Conservation (phyloP, 53 echinoderm and acorn worm genomes). For the Luidia sarsii region DNA sequence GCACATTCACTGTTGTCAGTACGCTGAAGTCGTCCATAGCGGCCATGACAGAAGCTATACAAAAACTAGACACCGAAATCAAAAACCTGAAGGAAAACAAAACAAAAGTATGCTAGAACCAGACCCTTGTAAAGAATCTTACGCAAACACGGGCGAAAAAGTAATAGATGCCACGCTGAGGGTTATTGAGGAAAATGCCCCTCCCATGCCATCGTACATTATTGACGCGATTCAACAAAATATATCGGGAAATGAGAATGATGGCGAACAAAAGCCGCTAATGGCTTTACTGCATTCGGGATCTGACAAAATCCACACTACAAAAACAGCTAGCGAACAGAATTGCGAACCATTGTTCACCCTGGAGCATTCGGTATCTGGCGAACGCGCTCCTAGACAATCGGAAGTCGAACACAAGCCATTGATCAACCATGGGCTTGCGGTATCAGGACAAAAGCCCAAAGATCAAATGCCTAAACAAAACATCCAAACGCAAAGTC, state of each 20-base stretch:
- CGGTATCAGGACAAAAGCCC: too few species aligned
- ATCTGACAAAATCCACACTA: too few species aligned
- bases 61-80: neutral
- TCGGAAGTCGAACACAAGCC: too few species aligned
- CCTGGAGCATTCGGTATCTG: too few species aligned
- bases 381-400: too few species aligned
- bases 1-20: neutral
- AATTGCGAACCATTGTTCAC: too few species aligned
- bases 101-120: neutral
- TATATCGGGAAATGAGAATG: neutral
- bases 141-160: neutral
- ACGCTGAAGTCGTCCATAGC: neutral
- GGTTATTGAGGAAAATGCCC: conserved; percentile 8
- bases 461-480: too few species aligned
- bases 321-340: too few species aligned
- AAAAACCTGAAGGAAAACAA: neutral
- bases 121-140: neutral
- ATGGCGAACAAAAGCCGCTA: too few species aligned
- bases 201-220: neutral
- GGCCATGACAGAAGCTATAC: neutral
- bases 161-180: conserved; percentile 7
- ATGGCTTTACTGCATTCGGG: too few species aligned
- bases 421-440: neutral
- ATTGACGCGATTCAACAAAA: neutral
- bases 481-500: too few species aligned